Evolutionary conservation across 2,888 invertebrate genomes (phyloP).

Genomic region (Eupithecia pulchellata): DNA sequence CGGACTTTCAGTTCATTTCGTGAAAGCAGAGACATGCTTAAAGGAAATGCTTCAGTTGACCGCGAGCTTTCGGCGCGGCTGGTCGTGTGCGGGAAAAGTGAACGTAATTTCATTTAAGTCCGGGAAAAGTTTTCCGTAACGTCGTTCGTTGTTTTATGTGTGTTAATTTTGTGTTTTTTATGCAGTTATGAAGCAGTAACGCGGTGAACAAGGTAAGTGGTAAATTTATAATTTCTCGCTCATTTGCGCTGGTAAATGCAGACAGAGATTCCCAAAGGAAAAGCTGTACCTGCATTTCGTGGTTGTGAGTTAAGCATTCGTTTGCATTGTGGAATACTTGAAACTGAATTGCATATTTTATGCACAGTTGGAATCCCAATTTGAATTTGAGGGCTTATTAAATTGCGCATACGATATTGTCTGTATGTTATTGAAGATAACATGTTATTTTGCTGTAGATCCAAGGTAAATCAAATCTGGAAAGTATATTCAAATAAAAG

Average conservation of each 20-base stretch:
- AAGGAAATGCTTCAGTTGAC: slow-evolving; percentile 76
- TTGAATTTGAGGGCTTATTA: slow-evolving; percentile 4
- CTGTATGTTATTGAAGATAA: background rate
- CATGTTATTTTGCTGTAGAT: background rate
- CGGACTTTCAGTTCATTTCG: slow-evolving; percentile 80
- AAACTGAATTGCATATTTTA: slow-evolving; percentile 32
- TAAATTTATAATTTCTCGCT: background rate
- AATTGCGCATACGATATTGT: background rate
- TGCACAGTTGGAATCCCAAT: slow-evolving; percentile 13
- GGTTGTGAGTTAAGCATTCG: slow-evolving; percentile 33
- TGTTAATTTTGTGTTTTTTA: slow-evolving; percentile 45
- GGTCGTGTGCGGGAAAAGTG: slow-evolving; percentile 52
- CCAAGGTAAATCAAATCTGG: background rate
- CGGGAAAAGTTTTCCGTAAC: slow-evolving; percentile 75
- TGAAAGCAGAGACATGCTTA: slow-evolving; percentile 77
- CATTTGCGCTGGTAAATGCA: slow-evolving; percentile 21
- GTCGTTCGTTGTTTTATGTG: slow-evolving; percentile 44
- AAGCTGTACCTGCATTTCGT: slow-evolving; percentile 33
- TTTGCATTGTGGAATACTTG: slow-evolving; percentile 31
- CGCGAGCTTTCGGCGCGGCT: slow-evolving; percentile 79
- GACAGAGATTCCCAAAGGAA: slow-evolving; percentile 30
- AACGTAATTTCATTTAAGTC: slow-evolving; percentile 41
- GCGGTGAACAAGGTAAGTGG: slow-evolving; percentile 36
- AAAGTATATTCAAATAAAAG: background rate
- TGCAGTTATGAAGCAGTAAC: slow-evolving; percentile 43